Base-by-base conservation (phyloP, 2,888 invertebrate genomes). In the Drosophila testacea region DNA sequence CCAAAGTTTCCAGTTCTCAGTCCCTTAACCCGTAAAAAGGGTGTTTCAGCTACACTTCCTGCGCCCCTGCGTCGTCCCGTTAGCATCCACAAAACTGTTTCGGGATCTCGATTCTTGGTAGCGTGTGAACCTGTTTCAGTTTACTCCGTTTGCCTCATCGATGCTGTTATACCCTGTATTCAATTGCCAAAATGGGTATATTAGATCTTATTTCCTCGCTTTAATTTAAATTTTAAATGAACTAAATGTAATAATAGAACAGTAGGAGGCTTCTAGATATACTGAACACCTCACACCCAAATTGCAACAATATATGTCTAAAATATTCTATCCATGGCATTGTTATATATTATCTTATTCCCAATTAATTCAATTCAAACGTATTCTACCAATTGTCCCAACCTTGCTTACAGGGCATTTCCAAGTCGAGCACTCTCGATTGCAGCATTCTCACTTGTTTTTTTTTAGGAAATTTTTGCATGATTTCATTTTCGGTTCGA, bases 111-210 rank as follows among this genome's bases (percentile, higher is more conserved):
- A 51, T 75, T 75, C 68, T 72, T 71, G 66, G 62, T 69, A 87
- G 84, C 83, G 84, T 84, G 85, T 88, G 85, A 88, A 85, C 85
- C 85, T 85, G 85, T 85, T 88, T 85, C 69, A 59, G 50, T 44
- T 41, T 60, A 38, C 48, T 28, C 27, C 32, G 16, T 36, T 44
- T 41, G 59, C 46, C 63, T 61, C 59, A 52, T 64, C 69, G 77
- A 77, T 66, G 78, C 67, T 68, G 69, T 52, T n/a, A 47, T 57
- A 57, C 57, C 47, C 57, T 47, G 55, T 44, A 44, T 9, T 9
- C n/a, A n/a, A 34, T 34, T 27, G 3, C 7, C 10, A 11, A 13
- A 30, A 1, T 32, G 28, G 16, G 46, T 9, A 4, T 39, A 2
- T 7, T 39, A 39, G 13, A 13, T n/a, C 22, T 22, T 22, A 2